Evolutionary conservation across 1,140 invertebrate species (phyloP), one percentile per base, ranked within the genome.

Genomic region (Frieseomelitta varia): DNA sequence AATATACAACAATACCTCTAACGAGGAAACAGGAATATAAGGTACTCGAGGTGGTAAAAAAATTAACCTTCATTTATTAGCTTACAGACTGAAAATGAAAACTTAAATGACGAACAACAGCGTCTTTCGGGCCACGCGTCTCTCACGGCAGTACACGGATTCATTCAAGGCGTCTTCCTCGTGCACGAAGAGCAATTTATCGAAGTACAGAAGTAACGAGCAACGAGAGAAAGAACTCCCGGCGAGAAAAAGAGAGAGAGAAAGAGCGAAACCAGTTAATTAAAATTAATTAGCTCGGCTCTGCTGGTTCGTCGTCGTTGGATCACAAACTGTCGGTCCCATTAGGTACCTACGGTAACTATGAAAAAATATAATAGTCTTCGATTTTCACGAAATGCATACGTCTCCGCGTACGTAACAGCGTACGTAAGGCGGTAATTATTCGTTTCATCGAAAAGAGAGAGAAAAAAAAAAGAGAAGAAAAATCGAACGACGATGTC

Each of bases 41-140:
- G 72, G 34, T 55, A 53, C 53, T 39, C 85, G 1, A 1, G 27
- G 34, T 81, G 47, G 71, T 89, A 93, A 92, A 85, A 93, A 93
- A 93, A 93, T 93, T 93, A 93, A 93, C 83, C 81, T 91, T 92
- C 84, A 91, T 94, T 94, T 91, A 93, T 93, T 92, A 83, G 84
- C 90, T 92, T 93, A 93, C 90, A 93, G 88, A 90, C 91, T 93
- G 91, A 93, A 87, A 89, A 83, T 88, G 81, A 87, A 93, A 93
- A 93, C 91, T 92, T 92, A 89, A 79, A 92, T 91, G 90, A 92
- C 88, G 88, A 72, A 84, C 76, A 84, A 81, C 67, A 65, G 76
- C 79, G 82, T 79, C 85, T 82, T 73, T 85, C 84, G 84, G 65
- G 63, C 71, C 81, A 80, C 73, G 74, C 74, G 79, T 88, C 73